A percentile compares a stretch with the other conserved stretches of the same genome.
Conservation (phyloP, 2,888 invertebrate species). For the Agelastica alni region DNA sequence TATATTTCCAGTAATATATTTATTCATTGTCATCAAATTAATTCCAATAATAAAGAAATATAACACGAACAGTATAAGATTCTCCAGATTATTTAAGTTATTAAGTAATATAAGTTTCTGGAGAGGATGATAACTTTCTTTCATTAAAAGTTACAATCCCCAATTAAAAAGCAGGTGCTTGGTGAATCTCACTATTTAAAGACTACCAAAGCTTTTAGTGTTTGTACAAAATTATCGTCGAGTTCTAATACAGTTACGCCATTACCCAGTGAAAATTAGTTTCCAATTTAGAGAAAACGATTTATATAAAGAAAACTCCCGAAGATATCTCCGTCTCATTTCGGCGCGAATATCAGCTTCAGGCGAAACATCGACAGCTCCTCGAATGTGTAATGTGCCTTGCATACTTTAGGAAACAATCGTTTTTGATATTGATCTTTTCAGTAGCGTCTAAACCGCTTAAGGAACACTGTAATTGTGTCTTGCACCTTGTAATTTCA, state of each 20-base stretch:
- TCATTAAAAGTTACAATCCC: no score
- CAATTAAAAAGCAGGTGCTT: no score
- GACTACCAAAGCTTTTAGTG: neutral
- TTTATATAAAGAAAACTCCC: conserved; percentile 4
- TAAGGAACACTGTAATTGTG: conserved; percentile 48
- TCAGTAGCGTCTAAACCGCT: conserved; percentile 49
- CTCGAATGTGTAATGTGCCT: conserved; percentile 17
- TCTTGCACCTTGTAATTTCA: conserved; percentile 51
- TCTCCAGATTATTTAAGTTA: no score
- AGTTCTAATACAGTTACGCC: conserved; percentile 19
- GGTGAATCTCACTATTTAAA: conserved; percentile 6
- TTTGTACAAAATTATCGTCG: conserved; percentile 13
- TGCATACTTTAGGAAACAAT: conserved; percentile 46
- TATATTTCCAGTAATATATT: no score
- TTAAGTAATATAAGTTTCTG: no score
- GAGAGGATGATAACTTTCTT: no score
- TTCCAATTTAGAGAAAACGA: conserved; percentile 22
- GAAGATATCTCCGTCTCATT: neutral
- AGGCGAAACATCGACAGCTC: conserved; percentile 5
- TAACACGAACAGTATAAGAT: no score
- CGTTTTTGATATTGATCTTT: conserved; percentile 45
- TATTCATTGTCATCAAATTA: no score
- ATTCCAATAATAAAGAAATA: no score
- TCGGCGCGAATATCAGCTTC: conserved; percentile 1
- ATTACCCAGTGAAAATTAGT: conserved; percentile 20